Base-by-base conservation (phyloP, 2,797 vertebrate genomes). In the Dryobates pubescens region DNA sequence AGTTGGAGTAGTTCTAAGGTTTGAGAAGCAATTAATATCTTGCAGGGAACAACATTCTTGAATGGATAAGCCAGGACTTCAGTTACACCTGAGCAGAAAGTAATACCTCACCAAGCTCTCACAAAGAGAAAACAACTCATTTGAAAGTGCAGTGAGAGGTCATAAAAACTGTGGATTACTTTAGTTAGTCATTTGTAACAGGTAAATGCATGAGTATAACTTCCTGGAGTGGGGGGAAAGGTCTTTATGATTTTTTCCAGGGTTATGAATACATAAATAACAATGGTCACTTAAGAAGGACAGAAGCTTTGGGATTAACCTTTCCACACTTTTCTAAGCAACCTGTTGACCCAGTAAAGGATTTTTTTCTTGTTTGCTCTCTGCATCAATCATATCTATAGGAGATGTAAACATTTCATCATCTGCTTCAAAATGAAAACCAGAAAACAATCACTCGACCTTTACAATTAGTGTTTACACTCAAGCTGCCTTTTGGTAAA, bases 11-110 rank as follows among this genome's bases (percentile, higher is more conserved):
- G 87, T 96, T 97, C 88, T 80, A 82, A 92, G 91, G 79, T 84
- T 95, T 76, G 82, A 92, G 94, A 94, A 96, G 97, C 97, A 96
- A 97, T 97, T 97, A 98, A 96, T 97, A 97, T 96, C 94, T 95
- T 83, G 86, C 86, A 80, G 81, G 94, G 89, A 92, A 82, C 38
- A 77, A 81, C 91, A 90, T 82, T 92, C 94, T 92, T 84, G 79
- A 94, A 95, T 69, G 86, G 95, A 82, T 67, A 86, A 94, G 38
- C 86, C 41, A 56, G 95, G 96, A 97, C 92, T 97, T 95, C 90
- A 96, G 95, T 97, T 96, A 97, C 96, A 96, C 95, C 93, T 80
- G 92, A 96, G 81, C 85, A 97, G 96, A 97, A 97, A 97, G 88
- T 79, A 97, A 96, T 92, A 96, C 86, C 93, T 94, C 91, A 92